These are phyloP conservation scores for Lutraria lutraria DNA, from an alignment of 2,888 invertebrate species.

Conservation along the genomic window DNA sequence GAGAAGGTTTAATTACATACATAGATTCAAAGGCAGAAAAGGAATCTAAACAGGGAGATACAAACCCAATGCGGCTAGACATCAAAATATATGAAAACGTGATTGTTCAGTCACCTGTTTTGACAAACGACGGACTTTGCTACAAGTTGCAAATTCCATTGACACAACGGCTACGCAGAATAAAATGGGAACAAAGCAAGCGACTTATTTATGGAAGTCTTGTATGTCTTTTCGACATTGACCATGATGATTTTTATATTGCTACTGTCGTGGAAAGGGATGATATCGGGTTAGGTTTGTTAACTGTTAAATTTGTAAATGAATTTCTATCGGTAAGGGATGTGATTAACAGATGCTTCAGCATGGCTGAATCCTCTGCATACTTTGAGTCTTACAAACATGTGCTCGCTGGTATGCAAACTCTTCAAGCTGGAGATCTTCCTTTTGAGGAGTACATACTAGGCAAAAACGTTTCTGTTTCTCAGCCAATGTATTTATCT, in stretches of 20 bases:
- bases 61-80: slow-evolving; percentile 47
- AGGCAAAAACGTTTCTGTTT: slow-evolving; percentile 64
- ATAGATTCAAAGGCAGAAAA: slow-evolving; percentile 69
- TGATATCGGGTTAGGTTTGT: slow-evolving; percentile 67
- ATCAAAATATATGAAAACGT: slow-evolving; percentile 78
- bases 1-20: slow-evolving; percentile 90
- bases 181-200: slow-evolving; percentile 88
- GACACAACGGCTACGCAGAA: slow-evolving; percentile 33
- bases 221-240: slow-evolving; percentile 91
- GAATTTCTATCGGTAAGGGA: slow-evolving; percentile 36
- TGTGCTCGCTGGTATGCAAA: slow-evolving; percentile 91
- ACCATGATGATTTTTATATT: slow-evolving; percentile 91
- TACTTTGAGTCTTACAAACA: slow-evolving; percentile 94
- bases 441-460: slow-evolving; percentile 76
- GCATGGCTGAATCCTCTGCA: slow-evolving; percentile 92
- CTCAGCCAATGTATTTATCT: slow-evolving; percentile 69
- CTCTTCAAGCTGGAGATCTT: slow-evolving; percentile 85
- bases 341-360: slow-evolving; percentile 61
- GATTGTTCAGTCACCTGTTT: slow-evolving; percentile 69
- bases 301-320: slow-evolving; percentile 69
- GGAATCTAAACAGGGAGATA: not conserved
- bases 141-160: slow-evolving; percentile 68
- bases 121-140: slow-evolving; percentile 69
- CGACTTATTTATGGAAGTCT: slow-evolving; percentile 91
- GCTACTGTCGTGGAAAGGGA: slow-evolving; percentile 88